Evolutionary conservation across 2,113 vertebrate genomes (phyloP).

Genomic region (Indicator indicator): DNA sequence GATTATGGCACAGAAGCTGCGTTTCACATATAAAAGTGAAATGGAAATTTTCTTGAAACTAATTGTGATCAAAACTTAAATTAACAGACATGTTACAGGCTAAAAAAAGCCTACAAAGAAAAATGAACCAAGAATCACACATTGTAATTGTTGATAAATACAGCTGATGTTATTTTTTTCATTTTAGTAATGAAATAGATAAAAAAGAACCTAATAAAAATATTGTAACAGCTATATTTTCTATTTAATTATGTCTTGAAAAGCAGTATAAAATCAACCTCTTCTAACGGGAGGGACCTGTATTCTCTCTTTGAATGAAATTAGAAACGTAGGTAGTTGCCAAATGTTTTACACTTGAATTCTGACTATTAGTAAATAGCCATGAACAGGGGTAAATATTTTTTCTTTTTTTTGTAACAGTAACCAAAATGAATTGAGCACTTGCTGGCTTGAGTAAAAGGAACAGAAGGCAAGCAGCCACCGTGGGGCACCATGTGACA

Average conservation of each 20-base stretch:
- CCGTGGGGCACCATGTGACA: constrained; percentile 46
- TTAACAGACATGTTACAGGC: background rate
- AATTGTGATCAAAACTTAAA: background rate
- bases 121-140: background rate
- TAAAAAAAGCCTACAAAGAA: background rate
- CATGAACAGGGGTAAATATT: background rate
- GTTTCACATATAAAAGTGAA: background rate
- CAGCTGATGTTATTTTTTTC: background rate
- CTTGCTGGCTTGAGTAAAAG: background rate
- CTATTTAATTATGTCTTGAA: background rate
- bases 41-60: background rate
- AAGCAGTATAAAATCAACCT: background rate
- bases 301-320: background rate
- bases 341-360: background rate
- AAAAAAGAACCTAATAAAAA: background rate
- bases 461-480: constrained; percentile 29
- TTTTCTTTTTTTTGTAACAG: background rate
- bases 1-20: background rate
- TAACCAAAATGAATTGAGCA: background rate
- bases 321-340: background rate
- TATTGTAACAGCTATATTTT: background rate
- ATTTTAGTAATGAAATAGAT: background rate
- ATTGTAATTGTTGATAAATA: background rate
- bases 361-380: background rate
- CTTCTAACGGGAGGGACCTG: background rate